These are phyloP conservation scores for Lycorma delicatula DNA, from an alignment of 1,140 invertebrate genomes.

Conservation along the genomic window DNA sequence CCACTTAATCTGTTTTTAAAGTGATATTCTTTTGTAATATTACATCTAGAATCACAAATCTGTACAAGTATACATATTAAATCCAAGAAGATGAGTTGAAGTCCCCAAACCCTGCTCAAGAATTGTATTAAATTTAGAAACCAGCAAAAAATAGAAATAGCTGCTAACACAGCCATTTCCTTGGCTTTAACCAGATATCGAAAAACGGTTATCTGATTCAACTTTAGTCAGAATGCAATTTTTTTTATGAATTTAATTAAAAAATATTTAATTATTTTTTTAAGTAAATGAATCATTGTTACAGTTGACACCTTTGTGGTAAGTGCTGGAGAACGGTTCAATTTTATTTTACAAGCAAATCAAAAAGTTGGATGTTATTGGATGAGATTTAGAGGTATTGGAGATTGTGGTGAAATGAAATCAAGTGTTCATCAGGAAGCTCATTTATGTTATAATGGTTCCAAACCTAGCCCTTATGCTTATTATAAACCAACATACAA, in stretches of 20 bases:
- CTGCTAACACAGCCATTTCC: too few relatives aligned
- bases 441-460: constrained; percentile 18
- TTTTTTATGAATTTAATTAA: neutral
- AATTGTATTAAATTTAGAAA: too few relatives aligned
- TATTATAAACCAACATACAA: constrained; percentile 11
- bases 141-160: too few relatives aligned
- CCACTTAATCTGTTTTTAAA: too few relatives aligned
- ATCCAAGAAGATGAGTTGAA: too few relatives aligned
- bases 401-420: constrained; percentile 35
- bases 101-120: too few relatives aligned
- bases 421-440: constrained; percentile 18
- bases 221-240: too few relatives aligned
- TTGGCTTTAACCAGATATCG: too few relatives aligned
- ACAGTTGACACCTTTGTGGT: constrained; percentile 23
- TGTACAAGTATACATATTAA: too few relatives aligned
- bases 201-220: too few relatives aligned
- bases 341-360: constrained; percentile 42
- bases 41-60: too few relatives aligned
- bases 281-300: neutral
- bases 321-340: constrained; percentile 44
- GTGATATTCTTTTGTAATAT: too few relatives aligned
- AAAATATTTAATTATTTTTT: neutral
- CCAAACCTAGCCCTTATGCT: neutral
- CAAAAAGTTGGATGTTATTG: constrained; percentile 40
- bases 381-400: constrained; percentile 39